phyloP scores from a whole-genome alignment of 1,140 invertebrate genomes.

The Parasteatoda tepidariorum region DNA sequence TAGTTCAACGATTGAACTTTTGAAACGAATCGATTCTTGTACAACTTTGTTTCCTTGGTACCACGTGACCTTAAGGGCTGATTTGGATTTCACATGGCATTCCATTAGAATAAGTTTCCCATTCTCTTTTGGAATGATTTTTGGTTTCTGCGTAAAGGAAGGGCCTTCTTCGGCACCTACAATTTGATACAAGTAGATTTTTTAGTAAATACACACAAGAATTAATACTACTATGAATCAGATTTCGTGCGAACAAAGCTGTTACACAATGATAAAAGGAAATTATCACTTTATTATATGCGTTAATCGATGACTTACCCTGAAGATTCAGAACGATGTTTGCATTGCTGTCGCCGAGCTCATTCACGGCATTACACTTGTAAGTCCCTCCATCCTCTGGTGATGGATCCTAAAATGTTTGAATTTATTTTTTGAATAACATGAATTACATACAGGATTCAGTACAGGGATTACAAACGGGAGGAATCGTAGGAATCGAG shows the following conservation, averaged over 20 bases:
- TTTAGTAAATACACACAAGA: too few relatives aligned
- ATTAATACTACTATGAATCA: too few relatives aligned
- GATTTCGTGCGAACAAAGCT: too few relatives aligned
- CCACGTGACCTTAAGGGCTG: conserved; percentile 80
- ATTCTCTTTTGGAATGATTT: conserved; percentile 96
- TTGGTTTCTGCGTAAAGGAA: conserved; percentile 95
- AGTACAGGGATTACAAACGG: too few relatives aligned
- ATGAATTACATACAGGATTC: too few relatives aligned
- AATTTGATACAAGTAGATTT: not conserved
- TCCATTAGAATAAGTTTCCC: conserved; percentile 96
- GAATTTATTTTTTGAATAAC: too few relatives aligned
- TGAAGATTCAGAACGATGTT: conserved; percentile 99
- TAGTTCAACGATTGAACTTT: conserved; percentile 79
- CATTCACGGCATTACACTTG: conserved; percentile 98
- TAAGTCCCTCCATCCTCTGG: conserved; percentile 97
- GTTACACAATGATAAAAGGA: too few relatives aligned
- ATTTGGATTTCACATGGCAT: conserved; percentile 92
- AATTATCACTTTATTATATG: too few relatives aligned
- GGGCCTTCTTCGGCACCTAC: conserved; percentile 83
- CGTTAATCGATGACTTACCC: conserved; percentile 76
- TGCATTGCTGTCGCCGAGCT: conserved; percentile 98
- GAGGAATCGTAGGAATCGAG: too few relatives aligned
- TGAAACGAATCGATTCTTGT: conserved; percentile 86
- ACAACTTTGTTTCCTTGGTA: conserved; percentile 87
- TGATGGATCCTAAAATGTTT: conserved; percentile 81